Percentiles rank a stretch among this genome's conserved stretches.
Evolutionary conservation across 1,140 invertebrate genomes (phyloP).

Genomic region (Euura saliciscinereae): DNA sequence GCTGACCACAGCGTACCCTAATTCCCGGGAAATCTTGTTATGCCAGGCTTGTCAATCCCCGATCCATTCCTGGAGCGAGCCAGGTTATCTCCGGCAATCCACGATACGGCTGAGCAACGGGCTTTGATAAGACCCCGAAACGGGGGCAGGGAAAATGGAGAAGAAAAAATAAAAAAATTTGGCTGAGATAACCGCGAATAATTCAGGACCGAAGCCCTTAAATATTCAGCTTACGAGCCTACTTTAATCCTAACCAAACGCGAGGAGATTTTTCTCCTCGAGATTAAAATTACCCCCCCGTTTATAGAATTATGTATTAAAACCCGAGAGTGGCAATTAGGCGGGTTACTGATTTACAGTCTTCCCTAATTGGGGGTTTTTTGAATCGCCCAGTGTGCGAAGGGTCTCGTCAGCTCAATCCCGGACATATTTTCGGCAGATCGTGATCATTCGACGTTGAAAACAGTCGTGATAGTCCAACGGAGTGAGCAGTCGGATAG

Average conservation of each 20-base stretch:
- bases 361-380: no score
- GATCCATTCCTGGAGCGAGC: background rate
- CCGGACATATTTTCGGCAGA: background rate
- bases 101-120: no score
- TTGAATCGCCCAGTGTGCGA: no score
- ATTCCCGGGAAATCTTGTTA: slow-evolving; percentile 5
- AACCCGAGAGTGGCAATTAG: no score
- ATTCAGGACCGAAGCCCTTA: background rate
- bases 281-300: no score
- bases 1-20: background rate
- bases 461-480: background rate
- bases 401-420: no score
- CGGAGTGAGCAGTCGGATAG: background rate
- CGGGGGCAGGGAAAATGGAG: background rate
- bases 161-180: background rate
- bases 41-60: slow-evolving; percentile 3
- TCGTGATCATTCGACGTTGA: slow-evolving; percentile 4
- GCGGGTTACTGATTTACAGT: no score
- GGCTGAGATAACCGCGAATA: background rate
- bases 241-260: no score
- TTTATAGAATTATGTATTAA: no score
- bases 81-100: background rate
- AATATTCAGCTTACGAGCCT: background rate
- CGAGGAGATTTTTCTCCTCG: no score
- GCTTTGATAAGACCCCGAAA: background rate